Evolutionary conservation across 2,797 vertebrate species (phyloP), one percentile per base, ranked within the genome.

Genomic region (Agapornis canus): DNA sequence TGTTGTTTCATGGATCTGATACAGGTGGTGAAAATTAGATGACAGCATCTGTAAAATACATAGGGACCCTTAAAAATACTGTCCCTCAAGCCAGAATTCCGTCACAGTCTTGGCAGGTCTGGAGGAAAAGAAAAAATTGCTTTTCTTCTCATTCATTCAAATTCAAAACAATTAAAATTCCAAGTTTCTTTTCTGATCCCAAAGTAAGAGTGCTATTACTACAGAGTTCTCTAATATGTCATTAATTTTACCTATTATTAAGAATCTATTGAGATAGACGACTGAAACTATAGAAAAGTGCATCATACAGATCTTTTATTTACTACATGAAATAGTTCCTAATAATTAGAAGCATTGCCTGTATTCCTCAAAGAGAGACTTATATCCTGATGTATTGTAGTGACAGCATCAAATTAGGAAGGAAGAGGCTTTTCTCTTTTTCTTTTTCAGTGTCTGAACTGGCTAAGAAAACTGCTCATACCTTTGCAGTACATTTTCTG

Each of bases 71-170:
- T 92, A 76, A 95, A 97, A 96, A 94, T 81, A 61, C 32, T 87
- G 32, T 89, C 65, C 61, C 91, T 89, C 82, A 86, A 96, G 79
- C 78, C 91, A 96, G 85, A 95, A 96, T 97, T 97, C 92, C 70
- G 63, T 95, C 63, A 56, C 72, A 81, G 37, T 51, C 80, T 52
- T 96, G 88, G 45, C 90, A 94, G 76, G 51, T 77, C 48, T 86
- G 49, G 59, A 57, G 45, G 42, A 37, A 49, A 68, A 26, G 35
- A 11, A 77, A 78, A 40, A 52, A 14, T 32, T 73, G 39, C 39
- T 96, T 94, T 96, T 95, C 73, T 92, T 90, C 82, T 94, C 86
- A 82, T 95, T 91, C 93, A 94, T 94, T 96, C 85, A 91, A 80
- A 43, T 77, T 96, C 35, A 52, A 92, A 91, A 89, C 59, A 95